Base-by-base conservation (phyloP, 2,888 invertebrate genomes). In the Eucriotettix oculatus region DNA sequence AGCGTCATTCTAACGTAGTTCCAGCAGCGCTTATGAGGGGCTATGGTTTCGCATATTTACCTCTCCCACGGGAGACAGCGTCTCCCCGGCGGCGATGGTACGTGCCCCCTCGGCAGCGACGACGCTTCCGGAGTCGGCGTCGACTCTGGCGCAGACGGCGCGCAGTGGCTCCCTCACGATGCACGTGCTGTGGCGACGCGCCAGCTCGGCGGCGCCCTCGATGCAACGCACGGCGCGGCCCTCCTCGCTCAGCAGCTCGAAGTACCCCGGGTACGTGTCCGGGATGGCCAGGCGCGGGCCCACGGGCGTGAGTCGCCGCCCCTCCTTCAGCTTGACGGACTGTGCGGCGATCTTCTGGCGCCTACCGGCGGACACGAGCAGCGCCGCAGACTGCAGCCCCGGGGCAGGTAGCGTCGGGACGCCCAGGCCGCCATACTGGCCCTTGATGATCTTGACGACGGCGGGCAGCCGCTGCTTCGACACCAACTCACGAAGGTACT, bases 231-330 rank as follows among this genome's bases (percentile, higher is more conserved):
- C 91, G 40, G 93, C 89, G 67, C 90, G 79, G 0, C 95, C 95
- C 74, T 96, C 94, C 75, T 96, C 95, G 70, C 93, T 94, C 43
- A 96, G 77, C 58, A 96, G 80, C 74, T 96, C 95, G 73, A 96
- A 96, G 75, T 89, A 95, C 10, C 96, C 96, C 66, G 86, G 80
- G 73, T 93, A 95, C 0, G 87, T 84, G 68, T 93, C 88, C 10
- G 96, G 95, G 63, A 96, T 92, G 58, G 91, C 87, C 64, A 95
- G 80, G 70, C 92, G 82, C 10, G 89, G 88, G 55, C 87, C 85
- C 41, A 90, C 84, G 67, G 86, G 85, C 44, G 87, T 86, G 69
- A 89, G 83, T 62, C 90, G 79, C 65, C 90, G 79, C 1, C 90
- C 90, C 74, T 91, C 91, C 72, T 92, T 92, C 70, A 92, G 84